A percentile compares a stretch with the other conserved stretches of the same genome.
Evolutionary conservation across 2,113 vertebrate species (phyloP).

Genomic region (Anthoscopus minutus): DNA sequence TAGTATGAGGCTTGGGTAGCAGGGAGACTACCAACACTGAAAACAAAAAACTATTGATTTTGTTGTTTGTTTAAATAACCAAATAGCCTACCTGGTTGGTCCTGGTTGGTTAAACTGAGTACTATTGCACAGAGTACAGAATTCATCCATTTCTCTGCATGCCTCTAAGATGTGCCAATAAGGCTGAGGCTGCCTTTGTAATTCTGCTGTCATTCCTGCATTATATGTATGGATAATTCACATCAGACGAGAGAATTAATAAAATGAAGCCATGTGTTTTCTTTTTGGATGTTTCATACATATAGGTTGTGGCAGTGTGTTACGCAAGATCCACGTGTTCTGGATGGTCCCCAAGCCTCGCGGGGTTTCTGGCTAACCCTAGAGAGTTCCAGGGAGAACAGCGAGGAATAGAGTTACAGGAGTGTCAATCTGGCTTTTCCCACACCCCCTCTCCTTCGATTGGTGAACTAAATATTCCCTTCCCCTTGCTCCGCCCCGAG

Average conservation of each 20-base stretch:
- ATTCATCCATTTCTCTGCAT: neutral
- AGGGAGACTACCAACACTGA: neutral
- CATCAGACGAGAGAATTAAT: neutral
- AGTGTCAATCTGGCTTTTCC: no score
- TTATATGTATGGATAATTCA: neutral
- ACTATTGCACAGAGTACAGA: accelerated
- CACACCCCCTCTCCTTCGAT: no score
- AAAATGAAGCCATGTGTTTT: neutral
- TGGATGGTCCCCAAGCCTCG: no score
- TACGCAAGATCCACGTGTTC: no score
- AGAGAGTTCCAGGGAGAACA: no score
- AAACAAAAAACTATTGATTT: accelerated
- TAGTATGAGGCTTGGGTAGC: neutral
- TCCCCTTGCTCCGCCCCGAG: no score
- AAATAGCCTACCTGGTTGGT: neutral
- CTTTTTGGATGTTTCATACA: neutral
- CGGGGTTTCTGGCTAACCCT: no score
- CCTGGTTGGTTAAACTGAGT: neutral
- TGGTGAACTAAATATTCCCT: no score
- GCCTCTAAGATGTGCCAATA: neutral
- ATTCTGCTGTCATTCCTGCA: neutral
- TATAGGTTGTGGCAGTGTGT: no score
- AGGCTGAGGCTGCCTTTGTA: neutral
- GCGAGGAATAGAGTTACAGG: no score
- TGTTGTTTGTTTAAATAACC: neutral